Percentiles rank a stretch among this genome's conserved stretches.
phyloP scores from a whole-genome alignment of 35 echinoderm and acorn worm genomes.

The Apostichopus californicus region DNA sequence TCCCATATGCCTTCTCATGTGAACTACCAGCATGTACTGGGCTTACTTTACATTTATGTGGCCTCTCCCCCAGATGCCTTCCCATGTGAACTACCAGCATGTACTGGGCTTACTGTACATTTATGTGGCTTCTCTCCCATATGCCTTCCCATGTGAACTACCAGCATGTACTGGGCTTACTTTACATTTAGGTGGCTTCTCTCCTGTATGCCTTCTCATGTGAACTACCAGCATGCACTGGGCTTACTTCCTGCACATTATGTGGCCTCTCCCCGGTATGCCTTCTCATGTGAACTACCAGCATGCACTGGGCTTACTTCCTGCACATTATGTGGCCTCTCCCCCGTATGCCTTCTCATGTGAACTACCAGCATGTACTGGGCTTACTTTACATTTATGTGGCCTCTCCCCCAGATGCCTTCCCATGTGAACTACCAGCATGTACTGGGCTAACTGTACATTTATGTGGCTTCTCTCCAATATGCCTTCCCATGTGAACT shows the following conservation, averaged over 20 bases:
- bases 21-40: too few species aligned
- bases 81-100: too few species aligned
- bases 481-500: too few species aligned
- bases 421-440: constrained; percentile 99
- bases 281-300: constrained; percentile 99
- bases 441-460: constrained; percentile 74
- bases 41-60: too few species aligned
- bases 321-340: too few species aligned
- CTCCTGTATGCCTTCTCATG: too few species aligned
- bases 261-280: constrained; percentile 46
- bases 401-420: neutral
- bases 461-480: too few species aligned
- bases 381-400: neutral
- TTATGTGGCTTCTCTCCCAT: neutral
- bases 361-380: constrained; percentile 99
- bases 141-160: constrained; percentile 99
- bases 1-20: too few species aligned
- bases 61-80: too few species aligned
- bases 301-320: constrained; percentile 92
- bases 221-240: too few species aligned
- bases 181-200: too few species aligned
- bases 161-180: constrained; percentile 97
- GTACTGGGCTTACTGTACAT: too few species aligned
- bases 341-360: constrained; percentile 61
- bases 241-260: constrained; percentile 78